These are phyloP conservation scores for Saguinus midas DNA, from an alignment of 2,113 vertebrate genomes.

Conservation along the genomic window DNA sequence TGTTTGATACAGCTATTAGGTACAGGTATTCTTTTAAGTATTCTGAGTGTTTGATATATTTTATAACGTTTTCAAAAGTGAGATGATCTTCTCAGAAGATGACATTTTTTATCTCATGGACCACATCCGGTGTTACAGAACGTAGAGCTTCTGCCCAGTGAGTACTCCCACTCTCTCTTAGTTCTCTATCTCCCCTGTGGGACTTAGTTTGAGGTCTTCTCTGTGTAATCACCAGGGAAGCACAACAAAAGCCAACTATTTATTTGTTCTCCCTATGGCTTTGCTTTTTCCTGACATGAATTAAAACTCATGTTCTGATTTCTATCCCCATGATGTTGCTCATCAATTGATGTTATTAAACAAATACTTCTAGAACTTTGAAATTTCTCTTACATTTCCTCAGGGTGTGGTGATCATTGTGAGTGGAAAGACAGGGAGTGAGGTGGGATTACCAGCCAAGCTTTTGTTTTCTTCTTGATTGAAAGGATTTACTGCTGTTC, in stretches of 20 bases:
- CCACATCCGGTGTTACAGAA: neutral
- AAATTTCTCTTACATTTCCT: neutral
- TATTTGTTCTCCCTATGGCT: neutral
- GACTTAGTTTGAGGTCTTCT: neutral
- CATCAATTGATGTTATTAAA: neutral
- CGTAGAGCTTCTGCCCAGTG: neutral
- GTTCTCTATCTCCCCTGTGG: neutral
- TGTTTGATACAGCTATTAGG: neutral
- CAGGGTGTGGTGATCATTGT: neutral
- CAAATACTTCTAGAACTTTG: neutral
- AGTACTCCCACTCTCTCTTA: neutral
- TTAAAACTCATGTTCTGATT: neutral
- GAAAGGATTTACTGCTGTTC: neutral
- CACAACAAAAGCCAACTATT: neutral
- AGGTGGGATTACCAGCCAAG: neutral
- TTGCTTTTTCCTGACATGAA: neutral
- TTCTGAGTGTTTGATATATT: neutral
- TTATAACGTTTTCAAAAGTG: slow-evolving; percentile 18
- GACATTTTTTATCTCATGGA: neutral
- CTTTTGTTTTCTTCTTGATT: neutral
- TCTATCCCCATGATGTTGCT: neutral
- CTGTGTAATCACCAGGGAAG: neutral
- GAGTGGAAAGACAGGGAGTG: neutral
- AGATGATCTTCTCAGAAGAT: neutral
- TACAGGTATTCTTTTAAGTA: neutral